phyloP scores from a whole-genome alignment of 2,113 vertebrate species.

The human (Homo sapiens) region GRCh38 chrX:98310001-98310500 shows the following conservation, averaged over 20 bases:
- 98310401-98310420: not conserved
- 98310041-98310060: constrained; percentile 74
- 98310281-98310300: constrained; percentile 46
- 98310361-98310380: not conserved
- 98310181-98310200: constrained; percentile 84
- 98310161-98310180: constrained; percentile 80
- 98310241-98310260: constrained; percentile 80
- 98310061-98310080: constrained; percentile 79
- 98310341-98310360: not conserved
- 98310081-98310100: constrained; percentile 80
- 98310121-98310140: constrained; percentile 72
- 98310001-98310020: constrained; percentile 55
- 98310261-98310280: constrained; percentile 80
- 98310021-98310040: constrained; percentile 62
- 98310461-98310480: not conserved
- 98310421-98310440: not conserved
- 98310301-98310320: not conserved
- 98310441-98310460: not conserved
- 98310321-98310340: not conserved
- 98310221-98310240: constrained; percentile 83
- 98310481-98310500: not conserved
- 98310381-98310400: not conserved
- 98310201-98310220: constrained; percentile 80
- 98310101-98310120: constrained; percentile 83
- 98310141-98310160: constrained; percentile 83